Evolutionary conservation across 1,140 invertebrate genomes (phyloP), one percentile per base, ranked within the genome.

Genomic region (Antheraea mylitta): DNA sequence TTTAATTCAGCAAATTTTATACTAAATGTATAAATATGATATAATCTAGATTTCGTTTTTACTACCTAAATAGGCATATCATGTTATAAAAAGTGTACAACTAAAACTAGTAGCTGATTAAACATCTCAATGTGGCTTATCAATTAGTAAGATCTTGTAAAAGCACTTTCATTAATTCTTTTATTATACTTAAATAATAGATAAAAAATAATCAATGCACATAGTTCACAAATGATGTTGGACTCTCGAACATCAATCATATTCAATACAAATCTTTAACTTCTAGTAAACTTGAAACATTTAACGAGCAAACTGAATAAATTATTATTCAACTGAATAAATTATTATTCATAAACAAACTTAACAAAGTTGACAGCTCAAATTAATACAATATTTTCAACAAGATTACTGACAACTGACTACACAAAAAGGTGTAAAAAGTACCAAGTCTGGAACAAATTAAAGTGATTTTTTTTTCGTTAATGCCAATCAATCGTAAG

Each of bases 71-170:
- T 90, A 90, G 88, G 89, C 86, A 92, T 61, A 61, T 90, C 87
- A 90, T 92, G 88, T 92, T 90, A 90, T 90, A 92, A 92, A 91
- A 92, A 92, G 90, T 92, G 90, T 92, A 92, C 88, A 90, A 92
- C 90, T 92, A 92, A 90, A 85, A 83, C 90, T 92, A 92, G 81
- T 89, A 91, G 88, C 88, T 90, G 90, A 90, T 90, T 90, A 90
- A 89, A 90, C 88, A 90, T 90, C 86, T 90, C 87, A 86, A 85
- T 86, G 89, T 90, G 87, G 87, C 89, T 89, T 91, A 90, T 82
- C 73, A 79, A 89, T 83, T 89, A 90, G 81, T 90, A 86, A 91
- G 88, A 90, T 91, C 89, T 91, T 89, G 82, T 92, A 89, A 89
- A 91, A 92, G 90, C 90, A 91, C 88, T 87, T 91, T 88, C 72